phyloP scores from a whole-genome alignment of 1,140 invertebrate genomes.

The Mya arenaria region DNA sequence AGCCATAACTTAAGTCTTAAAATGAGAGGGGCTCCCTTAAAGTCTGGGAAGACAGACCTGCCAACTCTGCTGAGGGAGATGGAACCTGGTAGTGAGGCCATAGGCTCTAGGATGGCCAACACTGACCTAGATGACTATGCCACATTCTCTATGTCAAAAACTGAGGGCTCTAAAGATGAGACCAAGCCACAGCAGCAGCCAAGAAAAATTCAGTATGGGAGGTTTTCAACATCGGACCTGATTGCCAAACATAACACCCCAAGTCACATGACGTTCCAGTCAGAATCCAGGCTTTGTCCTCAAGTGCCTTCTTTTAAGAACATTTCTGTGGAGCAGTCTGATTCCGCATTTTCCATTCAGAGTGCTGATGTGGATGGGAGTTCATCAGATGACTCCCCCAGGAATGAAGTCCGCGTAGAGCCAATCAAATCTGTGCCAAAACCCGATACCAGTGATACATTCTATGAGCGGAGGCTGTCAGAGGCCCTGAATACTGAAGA shows the following conservation, averaged over 20 bases:
- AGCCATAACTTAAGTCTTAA: slow-evolving; percentile 30
- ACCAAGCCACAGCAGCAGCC: background rate
- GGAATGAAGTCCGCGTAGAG: background rate
- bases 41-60: slow-evolving; percentile 13
- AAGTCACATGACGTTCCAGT: background rate
- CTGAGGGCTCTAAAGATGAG: background rate
- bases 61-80: slow-evolving; percentile 27
- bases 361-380: slow-evolving; percentile 41
- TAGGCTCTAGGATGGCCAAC: slow-evolving; percentile 54
- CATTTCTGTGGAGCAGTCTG: slow-evolving; percentile 40
- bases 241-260: background rate
- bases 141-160: slow-evolving; percentile 24
- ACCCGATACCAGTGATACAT: background rate
- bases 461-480: slow-evolving; percentile 47
- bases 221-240: slow-evolving; percentile 32
- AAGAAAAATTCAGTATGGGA: slow-evolving; percentile 39
- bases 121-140: slow-evolving; percentile 54
- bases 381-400: slow-evolving; percentile 38
- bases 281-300: slow-evolving; percentile 16
- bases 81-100: slow-evolving; percentile 46
- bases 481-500: slow-evolving; percentile 36
- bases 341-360: slow-evolving; percentile 52
- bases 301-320: slow-evolving; percentile 17
- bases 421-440: background rate
- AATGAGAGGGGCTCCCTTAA: slow-evolving; percentile 1